Base-by-base conservation (phyloP, 2,113 vertebrate species). In the Myotis lucifugus region DNA sequence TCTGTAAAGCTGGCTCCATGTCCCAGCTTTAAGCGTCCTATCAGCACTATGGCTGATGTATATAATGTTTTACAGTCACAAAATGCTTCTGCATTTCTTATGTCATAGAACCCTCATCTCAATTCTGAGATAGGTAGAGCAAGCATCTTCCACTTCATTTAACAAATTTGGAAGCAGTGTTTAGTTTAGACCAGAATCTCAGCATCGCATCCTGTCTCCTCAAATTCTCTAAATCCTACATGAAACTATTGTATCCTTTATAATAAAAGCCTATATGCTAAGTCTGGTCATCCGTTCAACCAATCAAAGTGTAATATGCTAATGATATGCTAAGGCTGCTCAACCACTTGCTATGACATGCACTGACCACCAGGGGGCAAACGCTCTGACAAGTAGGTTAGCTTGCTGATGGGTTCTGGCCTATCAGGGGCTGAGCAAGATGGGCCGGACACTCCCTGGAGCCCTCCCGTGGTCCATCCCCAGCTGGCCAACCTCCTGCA, bases 181-280 rank as follows among this genome's bases (percentile, higher is more conserved):
- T 82, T 56, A 88, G 3, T 64, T 82, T 56, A 88, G 40, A 73
- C 5, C 29, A 85, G 15, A 66, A 91, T n/a, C 87, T 37, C 52
- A 78, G 27, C 14, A 42, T 25, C 6, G 15, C 2, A 69, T 21
- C 34, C 69, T 54, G 70, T 70, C 18, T 42, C 56, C 72, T 66
- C 81, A 37, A 64, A 34, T 66, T 87, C 18, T 86, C 46, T 91
- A 52, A 74, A 87, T 66, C 64, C 29, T 92, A 6, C 52, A 66
- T 90, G 93, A 73, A 97, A 94, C 66, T 85, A 56, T 23, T 64
- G 21, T 12, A 59, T 67, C 59, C 25, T 61, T 27, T 27, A 61
- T 25, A 61, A 61, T 61, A 61, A 61, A 61, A 27, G 59, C 59
- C 59, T 27, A 61, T 61, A 61, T 27, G 25, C 59, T 61, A 61